Percentiles rank a stretch among this genome's conserved stretches.
Evolutionary conservation across 1,140 invertebrate species (phyloP).

Genomic region (Drosophila varians): DNA sequence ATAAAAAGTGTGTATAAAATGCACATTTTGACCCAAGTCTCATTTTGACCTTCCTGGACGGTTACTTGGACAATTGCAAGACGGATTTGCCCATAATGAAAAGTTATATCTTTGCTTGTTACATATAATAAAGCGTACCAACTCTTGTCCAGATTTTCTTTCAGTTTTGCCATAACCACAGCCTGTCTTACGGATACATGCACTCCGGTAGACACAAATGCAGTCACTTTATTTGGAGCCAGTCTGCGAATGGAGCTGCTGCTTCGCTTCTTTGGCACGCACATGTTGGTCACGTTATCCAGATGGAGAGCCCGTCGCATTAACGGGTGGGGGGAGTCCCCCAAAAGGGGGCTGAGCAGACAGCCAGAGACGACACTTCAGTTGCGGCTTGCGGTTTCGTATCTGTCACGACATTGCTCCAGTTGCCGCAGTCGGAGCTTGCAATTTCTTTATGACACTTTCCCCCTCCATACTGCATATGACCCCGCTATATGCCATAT

Average conservation of each 20-base stretch:
- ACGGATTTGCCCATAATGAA: no score
- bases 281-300: slow-evolving; percentile 71
- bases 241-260: slow-evolving; percentile 27
- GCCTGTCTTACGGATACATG: slow-evolving; percentile 21
- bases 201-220: slow-evolving; percentile 49
- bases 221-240: slow-evolving; percentile 74
- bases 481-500: no score
- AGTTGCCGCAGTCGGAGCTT: slow-evolving; percentile 56
- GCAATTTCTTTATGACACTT: slow-evolving; percentile 76
- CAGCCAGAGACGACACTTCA: slow-evolving; percentile 30
- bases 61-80: no score
- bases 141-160: neutral
- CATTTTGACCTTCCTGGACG: no score
- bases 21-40: no score
- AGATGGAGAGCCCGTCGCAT: slow-evolving; percentile 10
- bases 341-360: neutral
- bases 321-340: slow-evolving; percentile 1
- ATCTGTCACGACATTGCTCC: slow-evolving; percentile 77
- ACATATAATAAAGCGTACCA: no score
- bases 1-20: no score
- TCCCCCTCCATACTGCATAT: no score
- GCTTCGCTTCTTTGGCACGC: slow-evolving; percentile 37
- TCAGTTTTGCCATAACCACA: slow-evolving; percentile 20
- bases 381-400: slow-evolving; percentile 60
- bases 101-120: no score